Evolutionary conservation across 2,888 invertebrate species (phyloP), one percentile per base, ranked within the genome.

Genomic region (Automeris io): DNA sequence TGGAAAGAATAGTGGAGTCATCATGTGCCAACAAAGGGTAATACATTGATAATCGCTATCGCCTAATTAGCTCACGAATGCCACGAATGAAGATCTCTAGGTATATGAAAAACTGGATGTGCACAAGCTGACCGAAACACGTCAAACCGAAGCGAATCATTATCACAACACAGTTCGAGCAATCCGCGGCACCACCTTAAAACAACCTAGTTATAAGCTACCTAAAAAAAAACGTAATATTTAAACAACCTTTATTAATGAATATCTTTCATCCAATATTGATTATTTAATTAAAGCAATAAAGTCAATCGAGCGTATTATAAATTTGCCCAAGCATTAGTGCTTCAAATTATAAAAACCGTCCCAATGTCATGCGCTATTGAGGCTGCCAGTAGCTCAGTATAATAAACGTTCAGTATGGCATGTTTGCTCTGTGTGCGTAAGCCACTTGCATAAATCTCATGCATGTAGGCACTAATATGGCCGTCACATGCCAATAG

Each of bases 331-430:
- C 43, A 48, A 47, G 45, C 56, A 54, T 57, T 58, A 53, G 46
- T 52, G 50, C 51, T 51, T 50, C 53, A 45, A 51, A 51, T 58
- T 54, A 49, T 45, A 46, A 52, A 47, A 46, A 48, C 42, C 49
- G 47, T 59, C 52, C 65, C 69, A 70, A 70, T 70, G 66, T 64
- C 68, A 61, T 44, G 37, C 18, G n/a, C 25, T 37, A 33, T 37
- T 24, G 37, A 33, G 37, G 35, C 26, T 34, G 33, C 38, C 25
- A 6, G 7, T 25, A 31, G 21, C 18, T 7, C 32, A 22, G 18
- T 22, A 31, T 21, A 2, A 31, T 31, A 9, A 37, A 18, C 16
- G 23, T 24, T 1, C 22, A 32, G 18, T 31, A 37, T 3, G 22
- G 16, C 9, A 32, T 37, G 9, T 6, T 18, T 11, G 18, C 12